These are phyloP conservation scores for Osmerus eperlanus DNA, from an alignment of 2,113 vertebrate species.

Conservation along the genomic window DNA sequence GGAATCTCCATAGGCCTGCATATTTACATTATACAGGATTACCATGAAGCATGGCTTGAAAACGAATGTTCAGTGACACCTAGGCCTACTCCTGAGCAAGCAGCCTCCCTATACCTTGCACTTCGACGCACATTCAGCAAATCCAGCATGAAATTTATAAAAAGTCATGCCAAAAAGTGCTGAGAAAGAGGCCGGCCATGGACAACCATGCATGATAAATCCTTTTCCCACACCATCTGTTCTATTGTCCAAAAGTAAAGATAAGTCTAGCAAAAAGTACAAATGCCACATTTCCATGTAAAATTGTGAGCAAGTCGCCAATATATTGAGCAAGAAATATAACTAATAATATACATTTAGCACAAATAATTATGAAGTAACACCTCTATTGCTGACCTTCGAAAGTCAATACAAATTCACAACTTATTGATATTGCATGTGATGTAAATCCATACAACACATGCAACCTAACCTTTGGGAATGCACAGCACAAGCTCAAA, in stretches of 20 bases:
- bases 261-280: slow-evolving; percentile 56
- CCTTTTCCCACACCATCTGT: slow-evolving; percentile 64
- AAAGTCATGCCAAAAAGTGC: slow-evolving; percentile 59
- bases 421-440: too few relatives aligned
- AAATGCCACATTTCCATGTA: slow-evolving; percentile 40
- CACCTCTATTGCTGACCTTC: too few relatives aligned
- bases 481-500: slow-evolving; percentile 34
- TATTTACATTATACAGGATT: not conserved
- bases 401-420: too few relatives aligned
- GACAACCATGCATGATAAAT: slow-evolving; percentile 66
- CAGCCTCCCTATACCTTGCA: slow-evolving; percentile 28
- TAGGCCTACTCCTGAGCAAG: not conserved
- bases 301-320: slow-evolving; percentile 25
- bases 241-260: slow-evolving; percentile 64
- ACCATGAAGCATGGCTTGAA: not conserved
- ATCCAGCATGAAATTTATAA: slow-evolving; percentile 55
- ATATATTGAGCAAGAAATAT: too few relatives aligned
- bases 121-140: slow-evolving; percentile 43
- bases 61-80: too few relatives aligned
- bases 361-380: too few relatives aligned
- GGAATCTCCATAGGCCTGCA: slow-evolving; percentile 16
- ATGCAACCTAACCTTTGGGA: slow-evolving; percentile 57
- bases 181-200: slow-evolving; percentile 56
- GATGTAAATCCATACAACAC: too few relatives aligned
- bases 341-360: too few relatives aligned